Conservation (phyloP, 1,140 invertebrate genomes). For the Phortica variegata region DNA sequence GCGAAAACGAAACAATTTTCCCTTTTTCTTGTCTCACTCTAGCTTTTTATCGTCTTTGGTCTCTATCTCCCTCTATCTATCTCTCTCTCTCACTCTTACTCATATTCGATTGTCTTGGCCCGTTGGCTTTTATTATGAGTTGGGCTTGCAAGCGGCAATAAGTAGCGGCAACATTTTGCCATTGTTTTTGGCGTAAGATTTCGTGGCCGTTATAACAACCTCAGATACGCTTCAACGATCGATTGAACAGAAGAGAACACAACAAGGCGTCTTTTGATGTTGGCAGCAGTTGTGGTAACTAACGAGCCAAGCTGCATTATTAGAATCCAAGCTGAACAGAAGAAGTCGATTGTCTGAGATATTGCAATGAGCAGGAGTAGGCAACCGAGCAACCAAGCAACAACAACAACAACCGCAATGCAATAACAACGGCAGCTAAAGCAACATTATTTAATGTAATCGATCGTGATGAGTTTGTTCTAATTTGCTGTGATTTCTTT, state of each 20-base stretch:
- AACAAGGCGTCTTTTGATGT: no score
- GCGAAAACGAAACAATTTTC: slow-evolving; percentile 28
- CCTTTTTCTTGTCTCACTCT: slow-evolving; percentile 19
- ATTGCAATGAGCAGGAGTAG: slow-evolving; percentile 22
- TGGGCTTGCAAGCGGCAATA: no score
- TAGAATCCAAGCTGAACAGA: no score
- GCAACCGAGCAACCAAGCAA: slow-evolving; percentile 1
- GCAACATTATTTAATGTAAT: slow-evolving; percentile 35
- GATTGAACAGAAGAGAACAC: no score
- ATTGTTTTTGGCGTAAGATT: slow-evolving; percentile 29
- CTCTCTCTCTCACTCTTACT: not conserved
- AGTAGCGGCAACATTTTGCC: slow-evolving; percentile 4
- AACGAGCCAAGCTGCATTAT: no score
- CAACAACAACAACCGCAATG: not conserved
- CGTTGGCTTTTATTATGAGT: slow-evolving; percentile 5
- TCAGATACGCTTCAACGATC: not conserved
- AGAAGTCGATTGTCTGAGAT: no score
- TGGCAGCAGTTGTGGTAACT: no score
- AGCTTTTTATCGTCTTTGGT: no score
- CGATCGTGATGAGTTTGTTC: slow-evolving; percentile 39
- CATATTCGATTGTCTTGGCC: slow-evolving; percentile 3
- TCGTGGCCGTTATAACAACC: slow-evolving; percentile 36
- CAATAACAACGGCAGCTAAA: not conserved
- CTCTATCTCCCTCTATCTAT: no score
- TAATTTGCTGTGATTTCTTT: slow-evolving; percentile 39